A percentile compares a stretch with the other conserved stretches of the same genome.
phyloP scores from a whole-genome alignment of 1,140 invertebrate genomes.

The Hesperophylax magnus region DNA sequence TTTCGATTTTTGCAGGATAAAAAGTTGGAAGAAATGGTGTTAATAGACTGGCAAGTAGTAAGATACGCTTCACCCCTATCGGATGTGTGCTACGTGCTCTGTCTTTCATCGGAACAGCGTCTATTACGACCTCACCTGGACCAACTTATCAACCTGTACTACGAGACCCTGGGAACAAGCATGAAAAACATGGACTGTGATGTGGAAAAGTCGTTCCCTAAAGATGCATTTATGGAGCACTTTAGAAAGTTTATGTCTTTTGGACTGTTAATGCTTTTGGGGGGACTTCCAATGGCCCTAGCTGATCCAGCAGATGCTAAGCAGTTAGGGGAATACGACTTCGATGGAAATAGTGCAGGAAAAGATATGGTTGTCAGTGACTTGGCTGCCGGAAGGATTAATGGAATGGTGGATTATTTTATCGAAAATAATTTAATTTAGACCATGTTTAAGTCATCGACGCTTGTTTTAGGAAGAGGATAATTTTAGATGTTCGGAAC shows the following conservation, averaged over 20 bases:
- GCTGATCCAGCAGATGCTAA: conserved; percentile 1
- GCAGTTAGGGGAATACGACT: background rate
- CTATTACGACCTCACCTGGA: conserved; percentile 19
- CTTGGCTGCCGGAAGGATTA: background rate
- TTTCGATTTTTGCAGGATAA: conserved; percentile 43
- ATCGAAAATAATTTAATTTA: background rate
- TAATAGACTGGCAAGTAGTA: conserved; percentile 52
- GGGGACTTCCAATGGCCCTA: conserved; percentile 10
- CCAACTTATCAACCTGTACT: conserved; percentile 35
- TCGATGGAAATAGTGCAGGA: background rate
- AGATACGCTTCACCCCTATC: conserved; percentile 39
- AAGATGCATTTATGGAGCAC: conserved; percentile 22
- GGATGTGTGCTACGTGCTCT: conserved; percentile 44
- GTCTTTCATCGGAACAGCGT: conserved; percentile 23
- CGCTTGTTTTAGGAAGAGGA: too few species aligned
- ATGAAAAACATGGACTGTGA: conserved; percentile 36
- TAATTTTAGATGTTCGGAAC: too few species aligned
- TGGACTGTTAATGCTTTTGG: conserved; percentile 21
- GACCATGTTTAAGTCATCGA: too few species aligned
- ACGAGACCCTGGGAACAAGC: conserved; percentile 26
- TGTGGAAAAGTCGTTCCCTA: conserved; percentile 36
- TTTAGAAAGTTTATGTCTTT: conserved; percentile 31
- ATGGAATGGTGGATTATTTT: conserved; percentile 1
- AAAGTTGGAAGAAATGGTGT: conserved; percentile 28
- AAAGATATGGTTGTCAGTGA: background rate